Conservation (phyloP, 1,140 invertebrate genomes). For the Daktulosphaira vitifoliae region DNA sequence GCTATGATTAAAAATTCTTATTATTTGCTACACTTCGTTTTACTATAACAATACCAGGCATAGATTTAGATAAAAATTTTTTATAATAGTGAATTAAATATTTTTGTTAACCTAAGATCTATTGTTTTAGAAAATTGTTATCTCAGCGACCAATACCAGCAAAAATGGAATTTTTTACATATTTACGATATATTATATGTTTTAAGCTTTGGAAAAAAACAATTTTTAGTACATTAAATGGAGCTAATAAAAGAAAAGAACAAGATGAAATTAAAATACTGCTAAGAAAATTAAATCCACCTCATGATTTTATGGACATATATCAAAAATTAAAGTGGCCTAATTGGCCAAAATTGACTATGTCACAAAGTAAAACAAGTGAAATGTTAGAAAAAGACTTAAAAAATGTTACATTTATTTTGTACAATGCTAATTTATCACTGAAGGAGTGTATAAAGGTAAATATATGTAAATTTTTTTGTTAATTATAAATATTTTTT, state of each 20-base stretch:
- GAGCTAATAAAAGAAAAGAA: slow-evolving; percentile 9
- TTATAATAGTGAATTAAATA: too few relatives aligned
- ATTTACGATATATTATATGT: slow-evolving; percentile 22
- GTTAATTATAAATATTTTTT: too few relatives aligned
- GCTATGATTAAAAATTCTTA: too few relatives aligned
- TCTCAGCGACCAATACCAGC: neutral
- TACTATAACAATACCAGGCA: too few relatives aligned
- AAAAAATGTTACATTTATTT: slow-evolving; percentile 10
- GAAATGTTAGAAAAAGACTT: slow-evolving; percentile 15
- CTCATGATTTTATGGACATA: slow-evolving; percentile 9
- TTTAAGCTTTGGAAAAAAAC: slow-evolving; percentile 22
- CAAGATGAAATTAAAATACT: neutral
- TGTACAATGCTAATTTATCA: slow-evolving; percentile 1
- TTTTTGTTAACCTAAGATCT: too few relatives aligned
- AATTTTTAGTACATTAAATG: neutral
- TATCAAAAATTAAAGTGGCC: slow-evolving; percentile 19
- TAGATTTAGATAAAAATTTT: too few relatives aligned
- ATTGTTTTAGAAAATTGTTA: slow-evolving; percentile 10
- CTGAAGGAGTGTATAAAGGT: slow-evolving; percentile 17
- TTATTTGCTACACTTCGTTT: too few relatives aligned
- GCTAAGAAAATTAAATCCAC: slow-evolving; percentile 8
- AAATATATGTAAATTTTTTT: too few relatives aligned
- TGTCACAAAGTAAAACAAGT: slow-evolving; percentile 4
- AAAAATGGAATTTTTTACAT: slow-evolving; percentile 15
- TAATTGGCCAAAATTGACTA: slow-evolving; percentile 22